phyloP scores from a whole-genome alignment of 1,140 invertebrate species.

The Stratiolaelaps scimitus region DNA sequence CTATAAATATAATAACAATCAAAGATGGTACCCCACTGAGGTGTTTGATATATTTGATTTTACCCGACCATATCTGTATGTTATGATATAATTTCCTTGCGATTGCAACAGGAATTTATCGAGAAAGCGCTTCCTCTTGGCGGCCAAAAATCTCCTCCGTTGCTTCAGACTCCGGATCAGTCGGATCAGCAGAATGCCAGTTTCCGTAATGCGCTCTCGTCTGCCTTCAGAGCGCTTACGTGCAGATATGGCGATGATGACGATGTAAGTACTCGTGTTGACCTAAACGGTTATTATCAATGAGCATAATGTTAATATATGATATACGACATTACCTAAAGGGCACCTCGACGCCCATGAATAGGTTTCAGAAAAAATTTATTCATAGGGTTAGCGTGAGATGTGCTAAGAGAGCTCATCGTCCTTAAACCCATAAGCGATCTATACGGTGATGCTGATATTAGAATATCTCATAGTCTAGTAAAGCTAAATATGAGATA shows the following conservation, averaged over 20 bases:
- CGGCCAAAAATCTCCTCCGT: not conserved
- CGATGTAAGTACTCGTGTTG: not conserved
- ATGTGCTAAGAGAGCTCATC: too few species aligned
- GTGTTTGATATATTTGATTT: not conserved
- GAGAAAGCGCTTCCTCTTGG: not conserved
- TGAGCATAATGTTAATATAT: too few species aligned
- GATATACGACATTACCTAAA: too few species aligned
- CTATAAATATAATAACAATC: not conserved
- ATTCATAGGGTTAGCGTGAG: too few species aligned
- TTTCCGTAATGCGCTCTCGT: not conserved
- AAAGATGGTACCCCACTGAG: not conserved
- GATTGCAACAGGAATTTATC: conserved; percentile 1
- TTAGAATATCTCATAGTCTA: too few species aligned
- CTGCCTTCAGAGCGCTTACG: not conserved
- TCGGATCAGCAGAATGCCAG: not conserved
- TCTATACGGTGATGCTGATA: too few species aligned
- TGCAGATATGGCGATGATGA: conserved; percentile 11
- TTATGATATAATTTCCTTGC: not conserved
- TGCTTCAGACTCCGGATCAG: not conserved
- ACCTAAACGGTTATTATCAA: too few species aligned
- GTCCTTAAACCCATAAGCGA: too few species aligned
- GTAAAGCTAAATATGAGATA: too few species aligned
- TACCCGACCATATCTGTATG: not conserved
- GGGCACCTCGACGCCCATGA: too few species aligned
- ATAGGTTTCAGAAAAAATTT: too few species aligned